phyloP scores from a whole-genome alignment of 2,888 invertebrate genomes.

The Melanchra persicariae region DNA sequence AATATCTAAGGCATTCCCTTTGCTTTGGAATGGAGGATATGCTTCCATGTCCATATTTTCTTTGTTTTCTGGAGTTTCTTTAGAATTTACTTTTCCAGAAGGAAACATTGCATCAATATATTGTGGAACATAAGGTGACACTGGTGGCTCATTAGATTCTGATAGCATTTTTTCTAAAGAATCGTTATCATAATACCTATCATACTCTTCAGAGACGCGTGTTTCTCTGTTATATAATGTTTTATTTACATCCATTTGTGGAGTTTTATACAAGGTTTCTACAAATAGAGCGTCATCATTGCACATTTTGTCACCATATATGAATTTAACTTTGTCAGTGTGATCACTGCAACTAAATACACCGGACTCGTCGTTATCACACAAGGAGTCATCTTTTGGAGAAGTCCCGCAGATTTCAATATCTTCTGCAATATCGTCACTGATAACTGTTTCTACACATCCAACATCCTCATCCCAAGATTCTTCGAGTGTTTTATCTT shows the following conservation, averaged over 20 bases:
- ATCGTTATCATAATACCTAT: constrained; percentile 72
- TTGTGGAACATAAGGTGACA: constrained; percentile 60
- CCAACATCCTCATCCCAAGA: constrained; percentile 87
- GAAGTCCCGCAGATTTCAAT: constrained; percentile 77
- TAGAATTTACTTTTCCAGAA: constrained; percentile 51
- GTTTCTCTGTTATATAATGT: constrained; percentile 71
- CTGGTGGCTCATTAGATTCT: constrained; percentile 69
- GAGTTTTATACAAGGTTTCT: constrained; percentile 82
- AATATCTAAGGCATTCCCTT: constrained; percentile 56
- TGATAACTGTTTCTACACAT: constrained; percentile 87
- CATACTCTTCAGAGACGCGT: constrained; percentile 50
- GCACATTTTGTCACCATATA: constrained; percentile 81
- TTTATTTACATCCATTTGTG: constrained; percentile 84
- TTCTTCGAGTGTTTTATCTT: constrained; percentile 75
- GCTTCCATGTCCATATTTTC: constrained; percentile 69
- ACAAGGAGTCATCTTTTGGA: constrained; percentile 69
- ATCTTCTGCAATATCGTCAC: constrained; percentile 85
- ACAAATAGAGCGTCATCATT: constrained; percentile 79
- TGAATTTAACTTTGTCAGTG: constrained; percentile 77
- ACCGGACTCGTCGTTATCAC: constrained; percentile 67
- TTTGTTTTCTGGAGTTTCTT: constrained; percentile 68
- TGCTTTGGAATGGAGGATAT: constrained; percentile 57
- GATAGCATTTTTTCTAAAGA: constrained; percentile 76
- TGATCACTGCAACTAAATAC: constrained; percentile 71
- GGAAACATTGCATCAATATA: constrained; percentile 58